Percentiles rank a stretch among this genome's conserved stretches.
Evolutionary conservation across 1,140 invertebrate genomes (phyloP).

Genomic region (Acromyrmex charruanus): DNA sequence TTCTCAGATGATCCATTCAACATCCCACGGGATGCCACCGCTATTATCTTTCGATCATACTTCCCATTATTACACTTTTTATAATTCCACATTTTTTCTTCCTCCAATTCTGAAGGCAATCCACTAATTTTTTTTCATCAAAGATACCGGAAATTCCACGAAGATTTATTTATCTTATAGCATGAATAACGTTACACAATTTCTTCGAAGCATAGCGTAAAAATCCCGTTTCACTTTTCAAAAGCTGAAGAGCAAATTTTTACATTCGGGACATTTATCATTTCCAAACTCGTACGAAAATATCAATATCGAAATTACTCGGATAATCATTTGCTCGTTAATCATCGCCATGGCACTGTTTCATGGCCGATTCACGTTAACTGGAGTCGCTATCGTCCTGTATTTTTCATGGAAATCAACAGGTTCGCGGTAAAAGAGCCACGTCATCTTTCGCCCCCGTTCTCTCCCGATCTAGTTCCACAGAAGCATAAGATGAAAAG

Average conservation of each 20-base stretch:
- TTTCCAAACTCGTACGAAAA: slow-evolving; percentile 37
- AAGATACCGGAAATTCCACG: background rate
- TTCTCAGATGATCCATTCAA: slow-evolving; percentile 43
- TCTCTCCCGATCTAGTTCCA: slow-evolving; percentile 29
- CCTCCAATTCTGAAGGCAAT: background rate
- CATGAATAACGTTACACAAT: background rate
- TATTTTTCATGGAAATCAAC: slow-evolving; percentile 75
- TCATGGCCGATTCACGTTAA: slow-evolving; percentile 19
- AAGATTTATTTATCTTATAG: slow-evolving; percentile 16
- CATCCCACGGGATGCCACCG: background rate
- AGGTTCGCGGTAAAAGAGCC: slow-evolving; percentile 70
- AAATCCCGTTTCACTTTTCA: slow-evolving; percentile 1
- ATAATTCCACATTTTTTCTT: background rate
- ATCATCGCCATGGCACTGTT: slow-evolving; percentile 67
- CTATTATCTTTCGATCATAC: slow-evolving; percentile 8
- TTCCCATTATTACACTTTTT: slow-evolving; percentile 8
- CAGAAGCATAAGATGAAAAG: slow-evolving; percentile 5
- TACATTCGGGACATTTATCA: slow-evolving; percentile 41
- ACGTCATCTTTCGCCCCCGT: slow-evolving; percentile 65
- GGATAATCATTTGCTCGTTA: slow-evolving; percentile 65
- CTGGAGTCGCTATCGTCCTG: slow-evolving; percentile 47
- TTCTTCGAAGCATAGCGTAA: background rate
- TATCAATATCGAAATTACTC: slow-evolving; percentile 58
- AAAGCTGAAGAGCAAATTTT: slow-evolving; percentile 22
- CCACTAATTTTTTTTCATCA: background rate